Conservation (phyloP, 2,113 vertebrate genomes). For the Cryptoleucopteryx plumbea region DNA sequence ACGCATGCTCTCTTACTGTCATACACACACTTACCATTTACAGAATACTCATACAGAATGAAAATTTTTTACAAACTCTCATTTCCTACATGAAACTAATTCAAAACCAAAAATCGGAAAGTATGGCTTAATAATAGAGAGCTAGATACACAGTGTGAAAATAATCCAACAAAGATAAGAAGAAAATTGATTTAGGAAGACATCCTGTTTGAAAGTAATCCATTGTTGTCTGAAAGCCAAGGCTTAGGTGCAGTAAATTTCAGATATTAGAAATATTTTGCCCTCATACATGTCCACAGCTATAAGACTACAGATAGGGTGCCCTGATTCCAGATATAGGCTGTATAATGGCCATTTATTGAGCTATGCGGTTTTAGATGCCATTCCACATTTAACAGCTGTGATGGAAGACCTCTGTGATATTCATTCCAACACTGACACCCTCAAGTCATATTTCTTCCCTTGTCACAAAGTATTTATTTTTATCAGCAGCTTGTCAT, state of each 20-base stretch:
- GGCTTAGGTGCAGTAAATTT: not conserved
- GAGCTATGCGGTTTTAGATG: conserved; percentile 35
- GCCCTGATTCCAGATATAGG: not conserved
- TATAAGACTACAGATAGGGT: not conserved
- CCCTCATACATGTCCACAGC: not conserved
- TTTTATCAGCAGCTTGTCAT: conserved; percentile 70
- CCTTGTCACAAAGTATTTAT: conserved; percentile 78
- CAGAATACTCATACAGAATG: not conserved
- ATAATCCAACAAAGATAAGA: not conserved
- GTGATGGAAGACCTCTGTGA: conserved; percentile 47
- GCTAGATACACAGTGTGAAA: not conserved
- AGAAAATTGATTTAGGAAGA: not conserved
- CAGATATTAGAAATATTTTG: not conserved
- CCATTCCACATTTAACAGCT: conserved; percentile 52
- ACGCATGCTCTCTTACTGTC: not conserved
- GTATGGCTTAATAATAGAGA: not conserved
- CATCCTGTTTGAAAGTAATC: not conserved
- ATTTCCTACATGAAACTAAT: not conserved
- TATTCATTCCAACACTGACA: conserved; percentile 49
- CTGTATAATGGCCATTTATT: conserved; percentile 5
- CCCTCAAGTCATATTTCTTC: conserved; percentile 63
- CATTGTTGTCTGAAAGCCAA: not conserved
- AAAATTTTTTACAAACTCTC: not conserved
- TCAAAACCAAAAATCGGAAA: not conserved
- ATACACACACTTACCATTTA: not conserved